These are phyloP conservation scores for Strigamia maritima DNA, from an alignment of 2,888 invertebrate genomes.

Conservation along the genomic window DNA sequence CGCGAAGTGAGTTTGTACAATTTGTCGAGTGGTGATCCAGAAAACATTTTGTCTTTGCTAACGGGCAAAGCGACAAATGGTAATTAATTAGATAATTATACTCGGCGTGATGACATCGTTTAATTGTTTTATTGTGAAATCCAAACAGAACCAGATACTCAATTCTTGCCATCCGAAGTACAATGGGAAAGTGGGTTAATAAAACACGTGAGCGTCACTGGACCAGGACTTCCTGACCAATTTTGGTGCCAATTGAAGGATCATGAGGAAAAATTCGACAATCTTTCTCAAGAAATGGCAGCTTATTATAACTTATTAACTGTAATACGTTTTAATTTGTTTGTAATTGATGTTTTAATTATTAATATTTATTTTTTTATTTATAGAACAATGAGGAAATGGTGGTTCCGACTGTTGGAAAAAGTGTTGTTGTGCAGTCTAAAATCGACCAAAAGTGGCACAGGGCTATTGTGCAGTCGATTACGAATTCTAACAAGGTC, in stretches of 20 bases:
- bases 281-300: background rate
- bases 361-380: background rate
- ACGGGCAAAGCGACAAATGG: background rate
- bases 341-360: background rate
- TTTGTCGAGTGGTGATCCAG: background rate
- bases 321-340: background rate
- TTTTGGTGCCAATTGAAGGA: constrained; percentile 40
- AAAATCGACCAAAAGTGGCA: background rate
- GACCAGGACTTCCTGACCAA: constrained; percentile 1
- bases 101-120: too few relatives aligned
- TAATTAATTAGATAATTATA: too few relatives aligned
- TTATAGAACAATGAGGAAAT: background rate
- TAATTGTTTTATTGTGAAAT: background rate
- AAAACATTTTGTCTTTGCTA: background rate
- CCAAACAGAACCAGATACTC: background rate
- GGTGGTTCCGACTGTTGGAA: background rate
- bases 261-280: constrained; percentile 44
- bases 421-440: background rate
- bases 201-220: background rate
- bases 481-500: background rate
- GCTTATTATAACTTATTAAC: background rate
- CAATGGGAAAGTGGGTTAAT: background rate
- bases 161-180: background rate
- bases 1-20: background rate
- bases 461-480: background rate